Evolutionary conservation across 2,113 vertebrate genomes (phyloP), one percentile per base, ranked within the genome.

Genomic region (Clarias magur): DNA sequence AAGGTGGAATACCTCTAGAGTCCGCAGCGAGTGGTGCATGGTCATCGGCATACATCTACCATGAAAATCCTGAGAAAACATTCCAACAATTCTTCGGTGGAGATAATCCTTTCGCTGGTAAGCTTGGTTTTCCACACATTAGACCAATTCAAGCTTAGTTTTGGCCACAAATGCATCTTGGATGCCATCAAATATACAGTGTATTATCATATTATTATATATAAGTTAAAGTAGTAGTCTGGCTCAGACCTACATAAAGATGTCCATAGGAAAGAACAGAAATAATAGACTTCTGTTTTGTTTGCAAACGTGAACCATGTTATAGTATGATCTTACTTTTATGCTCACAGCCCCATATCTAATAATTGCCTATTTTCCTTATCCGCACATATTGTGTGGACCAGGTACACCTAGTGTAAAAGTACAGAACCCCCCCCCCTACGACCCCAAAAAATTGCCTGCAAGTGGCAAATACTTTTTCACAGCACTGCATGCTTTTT

Each of bases 61-160:
- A 99, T 3, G 96, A 95, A 73, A 97, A 98, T 84, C 95, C 98
- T 0, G 93, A 96, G 0, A 98, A 95, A 88, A 97, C 97, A 59
- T 99, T 99, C 93, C 95, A 86, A 34, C 94, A 97, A 54, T 99
- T 99, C 90, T 99, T 99, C 1, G 98, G 97, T 4, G 96, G 96
- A 76, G 95, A 98, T 92, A 99, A 98, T 89, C 98, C 98, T n/a
- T 99, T 98, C 92, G 94, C 96, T 54, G 97, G 98, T 98, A 90
- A 83, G 89, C 0, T 75, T 85, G 72, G 1, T 7, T 13, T 27
- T n/a, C 15, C 21, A 17, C 34, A 21, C 68, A 78, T 21, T n/a
- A 57, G 25, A 19, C 16, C 76, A 59, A 9, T 80, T 56, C 15
- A n/a, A 78, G 53, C 25, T 17, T 6, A 27, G 10, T 78, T 56